Conservation (phyloP, 2,113 vertebrate species). For the Beaufortia kweichowensis region DNA sequence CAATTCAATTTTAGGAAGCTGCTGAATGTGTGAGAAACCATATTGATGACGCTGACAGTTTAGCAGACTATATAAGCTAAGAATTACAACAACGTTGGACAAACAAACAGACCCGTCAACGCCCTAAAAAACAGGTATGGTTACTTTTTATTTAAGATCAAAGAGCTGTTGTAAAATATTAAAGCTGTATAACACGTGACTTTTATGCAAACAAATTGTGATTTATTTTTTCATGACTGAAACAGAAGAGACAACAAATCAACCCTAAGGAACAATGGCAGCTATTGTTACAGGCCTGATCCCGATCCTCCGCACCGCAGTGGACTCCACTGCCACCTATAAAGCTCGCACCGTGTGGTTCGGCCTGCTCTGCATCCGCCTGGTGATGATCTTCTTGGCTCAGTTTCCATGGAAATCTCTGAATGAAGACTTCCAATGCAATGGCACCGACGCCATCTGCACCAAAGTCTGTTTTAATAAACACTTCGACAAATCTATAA, state of each 20-base stretch:
- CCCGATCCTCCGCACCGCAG: slow-evolving; percentile 52
- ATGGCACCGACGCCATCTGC: slow-evolving; percentile 6
- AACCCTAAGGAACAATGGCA: slow-evolving; percentile 56
- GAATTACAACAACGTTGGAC: not conserved
- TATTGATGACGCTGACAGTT: slow-evolving; percentile 50
- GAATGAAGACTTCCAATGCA: slow-evolving; percentile 59
- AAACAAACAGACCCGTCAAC: not conserved
- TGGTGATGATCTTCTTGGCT: slow-evolving; percentile 59
- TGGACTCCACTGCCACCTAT: slow-evolving; percentile 57
- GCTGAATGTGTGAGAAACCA: slow-evolving; percentile 24
- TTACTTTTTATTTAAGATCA: not conserved
- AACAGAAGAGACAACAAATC: not conserved
- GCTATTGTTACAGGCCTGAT: slow-evolving; percentile 64
- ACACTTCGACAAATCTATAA: slow-evolving; percentile 37
- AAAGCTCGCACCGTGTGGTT: slow-evolving; percentile 60
- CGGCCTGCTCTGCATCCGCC: slow-evolving; percentile 55
- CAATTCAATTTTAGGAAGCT: not conserved
- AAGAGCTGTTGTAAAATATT: not conserved
- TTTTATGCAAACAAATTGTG: too few relatives aligned
- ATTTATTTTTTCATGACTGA: not conserved
- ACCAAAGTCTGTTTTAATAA: slow-evolving; percentile 51
- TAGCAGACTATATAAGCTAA: slow-evolving; percentile 25
- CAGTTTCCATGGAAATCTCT: slow-evolving; percentile 51
- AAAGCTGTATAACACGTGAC: too few relatives aligned
- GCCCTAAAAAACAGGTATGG: slow-evolving; percentile 38